A percentile compares a stretch with the other conserved stretches of the same genome.
Evolutionary conservation across 2,888 invertebrate species (phyloP).

Genomic region (Cosmorhoe ocellata): DNA sequence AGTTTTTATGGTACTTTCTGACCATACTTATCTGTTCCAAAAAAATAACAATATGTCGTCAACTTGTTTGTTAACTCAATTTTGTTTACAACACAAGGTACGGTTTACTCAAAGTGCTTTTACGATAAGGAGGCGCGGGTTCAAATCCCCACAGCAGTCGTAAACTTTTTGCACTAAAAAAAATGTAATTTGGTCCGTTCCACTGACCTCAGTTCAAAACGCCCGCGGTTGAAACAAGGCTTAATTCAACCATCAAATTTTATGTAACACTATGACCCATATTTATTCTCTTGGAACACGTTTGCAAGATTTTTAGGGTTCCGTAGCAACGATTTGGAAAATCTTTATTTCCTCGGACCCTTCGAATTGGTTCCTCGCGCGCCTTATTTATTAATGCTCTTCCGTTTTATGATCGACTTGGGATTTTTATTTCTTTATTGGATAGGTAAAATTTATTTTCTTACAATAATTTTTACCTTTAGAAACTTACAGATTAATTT

Average conservation of each 20-base stretch:
- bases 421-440: slow-evolving; percentile 55
- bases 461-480: slow-evolving; percentile 1
- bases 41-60: no score
- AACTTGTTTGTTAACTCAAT: not conserved
- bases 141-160: slow-evolving; percentile 11
- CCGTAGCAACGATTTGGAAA: slow-evolving; percentile 75
- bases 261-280: slow-evolving; percentile 76
- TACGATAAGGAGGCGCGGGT: slow-evolving; percentile 1
- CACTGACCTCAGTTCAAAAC: slow-evolving; percentile 16
- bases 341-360: slow-evolving; percentile 71
- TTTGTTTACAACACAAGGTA: not conserved
- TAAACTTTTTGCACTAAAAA: slow-evolving; percentile 40
- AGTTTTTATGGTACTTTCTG: no score
- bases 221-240: slow-evolving; percentile 15
- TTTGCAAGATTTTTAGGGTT: slow-evolving; percentile 73
- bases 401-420: slow-evolving; percentile 58
- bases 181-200: slow-evolving; percentile 31
- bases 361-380: slow-evolving; percentile 55
- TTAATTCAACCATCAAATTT: slow-evolving; percentile 79
- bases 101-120: not conserved
- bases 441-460: slow-evolving; percentile 33
- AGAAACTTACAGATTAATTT: not conserved
- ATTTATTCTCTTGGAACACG: slow-evolving; percentile 71
- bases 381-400: slow-evolving; percentile 68
- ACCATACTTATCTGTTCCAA: no score